phyloP scores from a whole-genome alignment of 2,888 invertebrate genomes.

The Itoplectis maculator region DNA sequence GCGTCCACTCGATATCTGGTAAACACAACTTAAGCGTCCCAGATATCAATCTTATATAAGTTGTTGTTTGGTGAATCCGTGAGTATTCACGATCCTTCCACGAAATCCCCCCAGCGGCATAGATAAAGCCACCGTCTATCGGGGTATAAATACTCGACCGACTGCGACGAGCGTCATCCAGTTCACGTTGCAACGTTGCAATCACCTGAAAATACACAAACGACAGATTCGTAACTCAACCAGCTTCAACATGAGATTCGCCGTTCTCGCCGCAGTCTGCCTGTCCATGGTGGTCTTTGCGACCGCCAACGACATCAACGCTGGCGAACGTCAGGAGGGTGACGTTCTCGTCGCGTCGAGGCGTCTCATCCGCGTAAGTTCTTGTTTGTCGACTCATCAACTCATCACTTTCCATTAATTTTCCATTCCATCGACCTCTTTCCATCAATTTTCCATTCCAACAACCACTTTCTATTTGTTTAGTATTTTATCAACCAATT shows the following conservation, averaged over 20 bases:
- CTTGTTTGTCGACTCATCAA: no score
- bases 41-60: slow-evolving; percentile 31
- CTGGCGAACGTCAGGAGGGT: slow-evolving; percentile 68
- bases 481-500: no score
- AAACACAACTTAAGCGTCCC: slow-evolving; percentile 31
- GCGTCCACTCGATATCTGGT: slow-evolving; percentile 14
- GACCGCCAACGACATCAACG: slow-evolving; percentile 66
- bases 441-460: no score
- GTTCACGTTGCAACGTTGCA: slow-evolving; percentile 47
- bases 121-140: slow-evolving; percentile 35
- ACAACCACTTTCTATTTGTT: no score
- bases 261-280: slow-evolving; percentile 66
- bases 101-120: slow-evolving; percentile 24
- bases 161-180: slow-evolving; percentile 53
- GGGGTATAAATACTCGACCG: slow-evolving; percentile 65
- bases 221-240: slow-evolving; percentile 33
- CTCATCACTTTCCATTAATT: no score
- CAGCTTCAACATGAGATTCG: slow-evolving; percentile 67
- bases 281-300: slow-evolving; percentile 67
- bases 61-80: neutral
- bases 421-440: neutral
- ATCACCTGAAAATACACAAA: neutral
- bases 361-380: slow-evolving; percentile 71
- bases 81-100: slow-evolving; percentile 39
- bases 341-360: slow-evolving; percentile 68